A percentile compares a stretch with the other conserved stretches of the same genome.
Evolutionary conservation across 2,888 invertebrate genomes (phyloP).

Genomic region (Nymphalis urticae): DNA sequence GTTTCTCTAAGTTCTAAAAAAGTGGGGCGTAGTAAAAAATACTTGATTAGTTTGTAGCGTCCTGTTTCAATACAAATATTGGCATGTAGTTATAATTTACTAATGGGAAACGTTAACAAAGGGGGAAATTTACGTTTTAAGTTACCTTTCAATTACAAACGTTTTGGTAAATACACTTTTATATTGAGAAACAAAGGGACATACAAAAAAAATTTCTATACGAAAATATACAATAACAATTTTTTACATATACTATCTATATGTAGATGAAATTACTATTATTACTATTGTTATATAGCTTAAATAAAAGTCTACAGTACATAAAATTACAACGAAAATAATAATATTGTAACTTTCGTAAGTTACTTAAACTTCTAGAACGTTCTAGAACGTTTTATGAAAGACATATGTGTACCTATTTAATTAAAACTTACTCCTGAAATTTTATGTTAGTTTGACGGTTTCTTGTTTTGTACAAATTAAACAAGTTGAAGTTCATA

Average conservation of each 20-base stretch:
- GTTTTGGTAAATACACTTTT: not conserved
- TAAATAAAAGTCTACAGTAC: no score
- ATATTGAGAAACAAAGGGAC: not conserved
- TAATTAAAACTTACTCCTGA: not conserved
- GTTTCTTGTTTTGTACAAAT: not conserved
- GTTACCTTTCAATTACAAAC: constrained; percentile 2
- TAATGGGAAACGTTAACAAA: constrained; percentile 17
- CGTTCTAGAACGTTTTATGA: not conserved
- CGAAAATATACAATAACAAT: not conserved
- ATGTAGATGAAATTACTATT: no score
- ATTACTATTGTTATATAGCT: no score
- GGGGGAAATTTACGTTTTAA: not conserved
- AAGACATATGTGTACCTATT: not conserved
- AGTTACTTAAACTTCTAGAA: not conserved
- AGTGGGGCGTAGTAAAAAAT: no score
- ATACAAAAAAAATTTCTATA: not conserved
- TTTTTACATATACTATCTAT: no score
- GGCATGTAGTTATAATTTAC: constrained; percentile 15
- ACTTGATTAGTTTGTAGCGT: not conserved
- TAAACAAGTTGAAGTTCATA: not conserved
- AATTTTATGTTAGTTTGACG: constrained; percentile 6
- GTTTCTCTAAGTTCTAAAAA: not conserved
- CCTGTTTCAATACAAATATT: constrained; percentile 11
- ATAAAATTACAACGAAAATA: no score
- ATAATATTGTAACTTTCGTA: not conserved